Percentiles rank a stretch among this genome's conserved stretches.
Conservation (phyloP, 1,140 invertebrate genomes). For the Drosophila simulans region DNA sequence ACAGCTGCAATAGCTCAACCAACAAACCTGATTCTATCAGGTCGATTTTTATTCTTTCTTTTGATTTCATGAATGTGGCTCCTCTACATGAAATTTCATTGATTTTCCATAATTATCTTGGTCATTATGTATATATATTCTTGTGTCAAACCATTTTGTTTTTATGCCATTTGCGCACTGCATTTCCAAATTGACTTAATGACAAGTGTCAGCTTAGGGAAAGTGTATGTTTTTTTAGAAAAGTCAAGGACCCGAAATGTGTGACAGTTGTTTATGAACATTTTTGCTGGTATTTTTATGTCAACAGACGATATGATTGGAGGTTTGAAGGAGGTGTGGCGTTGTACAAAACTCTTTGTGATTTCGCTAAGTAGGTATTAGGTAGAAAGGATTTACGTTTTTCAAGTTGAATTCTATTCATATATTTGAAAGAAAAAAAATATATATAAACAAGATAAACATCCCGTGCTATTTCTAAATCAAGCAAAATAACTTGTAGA, state of each 20-base stretch:
- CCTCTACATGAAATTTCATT: constrained; percentile 13
- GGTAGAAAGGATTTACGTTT: no score
- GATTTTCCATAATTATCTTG: constrained; percentile 44
- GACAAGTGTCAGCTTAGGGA: constrained; percentile 68
- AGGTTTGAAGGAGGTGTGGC: neutral
- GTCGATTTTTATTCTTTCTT: neutral
- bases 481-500: neutral
- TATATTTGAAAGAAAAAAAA: neutral
- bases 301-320: constrained; percentile 1
- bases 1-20: neutral
- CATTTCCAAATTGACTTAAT: constrained; percentile 70
- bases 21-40: constrained; percentile 5
- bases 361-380: neutral
- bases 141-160: constrained; percentile 23
- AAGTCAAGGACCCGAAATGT: constrained; percentile 38
- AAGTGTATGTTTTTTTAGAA: constrained; percentile 41
- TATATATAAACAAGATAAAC: neutral
- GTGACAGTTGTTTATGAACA: constrained; percentile 55
- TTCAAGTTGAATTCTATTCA: neutral
- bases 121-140: constrained; percentile 48
- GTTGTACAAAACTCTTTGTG: neutral
- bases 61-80: constrained; percentile 29
- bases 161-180: constrained; percentile 61
- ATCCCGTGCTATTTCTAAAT: neutral
- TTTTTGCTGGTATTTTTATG: constrained; percentile 25